Base-by-base conservation (phyloP, 1,140 invertebrate species). In the Drosophila funebris region DNA sequence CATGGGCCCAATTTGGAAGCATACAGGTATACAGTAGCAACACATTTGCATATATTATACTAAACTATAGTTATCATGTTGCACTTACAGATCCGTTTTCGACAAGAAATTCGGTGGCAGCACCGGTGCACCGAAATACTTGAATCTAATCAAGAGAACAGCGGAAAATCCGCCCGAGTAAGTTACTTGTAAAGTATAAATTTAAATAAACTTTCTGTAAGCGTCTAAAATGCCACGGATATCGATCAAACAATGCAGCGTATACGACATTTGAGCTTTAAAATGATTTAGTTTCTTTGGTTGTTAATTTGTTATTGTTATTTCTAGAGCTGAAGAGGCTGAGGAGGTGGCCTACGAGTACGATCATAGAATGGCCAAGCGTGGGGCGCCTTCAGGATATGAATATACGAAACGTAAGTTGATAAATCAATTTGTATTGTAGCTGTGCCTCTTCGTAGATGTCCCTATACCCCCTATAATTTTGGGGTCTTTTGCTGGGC, bases 111-210 rank as follows among this genome's bases (percentile, higher is more conserved):
- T 88, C 13, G 78, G 84, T 11, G 67, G 67, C 16, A 62, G 60
- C 37, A 67, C 66, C 31, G 79, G 76, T 5, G 84, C 73, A 9
- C 83, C 83, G 4, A 88, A 88, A 24, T 88, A 71, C 36, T 57
- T 88, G 4, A 88, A 79, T 46, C 69, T 88, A 4, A 88, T 88
- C 37, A 88, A 88, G 36, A 54, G 83, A 73, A 48, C 83, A 58
- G 83, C 78, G 78, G 83, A 88, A 77, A 83, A 88, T 88, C 83
- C 83, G 84, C 76, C 84, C 53, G 83, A 88, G 83, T 88, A 88
- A 88, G 83, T 88, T 88, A 89, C 64, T 83, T 88, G 83, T 88
- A 88, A 88, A 88, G 83, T 88, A 88, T 88, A 79, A 88, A 71
- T 88, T 88, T 78, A 36, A 79, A 73, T 76, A 27, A 73, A 41